phyloP scores from a whole-genome alignment of 2,113 vertebrate genomes.

The Ramphastos sulfuratus region DNA sequence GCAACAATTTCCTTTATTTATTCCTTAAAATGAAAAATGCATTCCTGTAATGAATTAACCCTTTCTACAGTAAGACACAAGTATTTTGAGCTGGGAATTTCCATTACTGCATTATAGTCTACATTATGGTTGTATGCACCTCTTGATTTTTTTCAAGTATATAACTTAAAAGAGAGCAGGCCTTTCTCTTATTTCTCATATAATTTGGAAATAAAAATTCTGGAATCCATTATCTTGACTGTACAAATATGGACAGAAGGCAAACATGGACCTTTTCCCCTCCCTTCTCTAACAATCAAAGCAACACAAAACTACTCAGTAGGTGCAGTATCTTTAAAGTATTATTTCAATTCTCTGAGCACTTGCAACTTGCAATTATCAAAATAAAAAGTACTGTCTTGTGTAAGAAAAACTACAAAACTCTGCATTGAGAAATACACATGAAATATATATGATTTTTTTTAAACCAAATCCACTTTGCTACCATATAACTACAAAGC shows the following conservation, averaged over 20 bases:
- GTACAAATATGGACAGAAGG: neutral
- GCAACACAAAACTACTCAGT: neutral
- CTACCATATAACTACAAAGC: neutral
- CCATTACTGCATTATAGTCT: neutral
- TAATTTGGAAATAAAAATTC: neutral
- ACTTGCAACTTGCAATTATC: neutral
- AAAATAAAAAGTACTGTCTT: neutral
- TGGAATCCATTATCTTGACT: neutral
- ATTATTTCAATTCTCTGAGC: neutral
- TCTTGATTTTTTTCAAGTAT: neutral
- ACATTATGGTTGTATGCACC: neutral
- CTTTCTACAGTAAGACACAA: neutral
- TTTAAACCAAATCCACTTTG: neutral
- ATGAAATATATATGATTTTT: neutral
- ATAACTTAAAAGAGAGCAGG: neutral
- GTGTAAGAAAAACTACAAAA: neutral
- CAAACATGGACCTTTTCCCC: neutral
- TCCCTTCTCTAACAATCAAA: neutral
- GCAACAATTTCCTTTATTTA: neutral
- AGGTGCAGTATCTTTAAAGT: neutral
- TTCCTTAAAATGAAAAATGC: neutral
- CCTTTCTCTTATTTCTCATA: neutral
- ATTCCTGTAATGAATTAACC: neutral
- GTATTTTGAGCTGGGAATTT: neutral
- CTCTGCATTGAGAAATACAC: neutral